Base-by-base conservation (phyloP, 2,797 vertebrate species). In the Betta splendens region DNA sequence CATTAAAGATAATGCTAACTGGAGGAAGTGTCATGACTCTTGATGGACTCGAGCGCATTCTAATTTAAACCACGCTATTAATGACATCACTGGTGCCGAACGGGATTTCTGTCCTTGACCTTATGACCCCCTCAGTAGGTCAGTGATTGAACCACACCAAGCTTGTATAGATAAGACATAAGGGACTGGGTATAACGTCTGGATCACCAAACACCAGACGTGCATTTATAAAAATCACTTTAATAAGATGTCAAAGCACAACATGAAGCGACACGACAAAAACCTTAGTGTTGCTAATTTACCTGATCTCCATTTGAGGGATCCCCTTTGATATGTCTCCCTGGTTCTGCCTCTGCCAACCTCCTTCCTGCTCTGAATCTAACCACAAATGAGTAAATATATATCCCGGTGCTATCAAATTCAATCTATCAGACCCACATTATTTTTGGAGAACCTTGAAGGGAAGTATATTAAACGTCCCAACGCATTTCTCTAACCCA, bases 1-100 rank as follows among this genome's bases (percentile, higher is more conserved):
- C 54, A 75, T 79, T 78, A 74, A 70, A 77, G 64, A 79, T 85
- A 69, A 87, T 64, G 49, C 44, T 79, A 78, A 85, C 64, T 68
- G 71, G 56, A 28, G 51, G 39, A 48, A 16, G 36, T 77, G 77
- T 80, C 77, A 73, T 52, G 58, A 59, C 47, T 58, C 47, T 42
- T 72, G 69, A 72, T 70, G 53, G 45, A 60, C 68, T 67, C 66
- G 72, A 64, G 55, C 4, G 2, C 20, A 26, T n/a, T 45, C 65
- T 54, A 69, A 84, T 84, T 81, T 62, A 72, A 70, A 40, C 22
- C 43, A 63, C 56, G 65, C 60, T 48, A 57, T 69, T 70, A 56
- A 75, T 75, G 58, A 69, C 44, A 52, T 70, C 59, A 51, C 35
- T 15, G 6, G 15, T 35, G 53, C 55, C 55, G 25, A 49, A 70